Evolutionary conservation across 2,888 invertebrate genomes (phyloP).

Genomic region (Drosophila putrida): DNA sequence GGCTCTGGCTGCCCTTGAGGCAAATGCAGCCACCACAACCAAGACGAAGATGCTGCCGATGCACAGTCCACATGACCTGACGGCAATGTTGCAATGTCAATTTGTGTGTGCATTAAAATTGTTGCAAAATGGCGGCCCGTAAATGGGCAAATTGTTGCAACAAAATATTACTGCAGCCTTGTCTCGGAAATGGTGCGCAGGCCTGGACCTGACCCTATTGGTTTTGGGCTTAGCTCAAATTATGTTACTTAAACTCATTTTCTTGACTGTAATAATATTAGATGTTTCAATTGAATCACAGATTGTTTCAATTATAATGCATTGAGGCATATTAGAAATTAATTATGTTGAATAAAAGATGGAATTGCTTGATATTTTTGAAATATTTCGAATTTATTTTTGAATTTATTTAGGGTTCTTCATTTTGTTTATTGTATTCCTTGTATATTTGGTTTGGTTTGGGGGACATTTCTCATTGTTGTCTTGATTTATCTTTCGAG

Average conservation of each 20-base stretch:
- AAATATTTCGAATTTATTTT: slow-evolving; percentile 65
- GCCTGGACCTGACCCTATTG: slow-evolving; percentile 1
- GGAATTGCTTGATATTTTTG: slow-evolving; percentile 38
- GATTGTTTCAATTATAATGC: neutral
- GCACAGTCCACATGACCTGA: slow-evolving; percentile 14
- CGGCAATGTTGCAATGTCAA: slow-evolving; percentile 58
- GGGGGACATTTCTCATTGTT: slow-evolving; percentile 48
- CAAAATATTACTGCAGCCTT: slow-evolving; percentile 34
- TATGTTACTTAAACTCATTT: slow-evolving; percentile 4
- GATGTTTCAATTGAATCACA: neutral
- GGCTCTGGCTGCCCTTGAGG: slow-evolving; percentile 63
- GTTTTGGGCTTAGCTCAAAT: slow-evolving; percentile 9
- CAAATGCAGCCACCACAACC: slow-evolving; percentile 33
- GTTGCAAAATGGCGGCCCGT: slow-evolving; percentile 48
- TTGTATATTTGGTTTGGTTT: slow-evolving; percentile 57
- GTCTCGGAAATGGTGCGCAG: slow-evolving; percentile 11
- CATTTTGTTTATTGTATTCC: slow-evolving; percentile 65
- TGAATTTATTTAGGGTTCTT: slow-evolving; percentile 50
- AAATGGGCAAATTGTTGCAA: slow-evolving; percentile 52
- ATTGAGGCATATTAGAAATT: neutral
- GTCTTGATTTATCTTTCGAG: slow-evolving; percentile 39
- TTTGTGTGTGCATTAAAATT: slow-evolving; percentile 56
- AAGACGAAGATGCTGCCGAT: slow-evolving; percentile 15
- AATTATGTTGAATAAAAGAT: slow-evolving; percentile 3
- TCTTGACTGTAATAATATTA: neutral